These are phyloP conservation scores for Beroe forskalii DNA, from an alignment of 37 sponge, comb jelly and placozoan species.

Conservation along the genomic window DNA sequence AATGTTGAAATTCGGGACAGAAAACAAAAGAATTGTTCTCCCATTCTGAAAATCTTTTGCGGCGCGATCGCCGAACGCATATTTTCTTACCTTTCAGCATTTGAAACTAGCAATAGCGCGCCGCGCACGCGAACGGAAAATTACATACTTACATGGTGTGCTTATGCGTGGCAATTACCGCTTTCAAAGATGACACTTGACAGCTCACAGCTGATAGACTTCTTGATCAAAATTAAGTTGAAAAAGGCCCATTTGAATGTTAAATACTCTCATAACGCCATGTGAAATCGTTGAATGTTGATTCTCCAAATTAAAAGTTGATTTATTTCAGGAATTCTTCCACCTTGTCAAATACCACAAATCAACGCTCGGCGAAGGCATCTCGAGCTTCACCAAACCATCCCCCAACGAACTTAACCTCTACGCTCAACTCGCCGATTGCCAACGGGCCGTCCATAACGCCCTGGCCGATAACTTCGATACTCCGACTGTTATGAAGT, in stretches of 20 bases:
- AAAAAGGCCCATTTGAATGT: no score
- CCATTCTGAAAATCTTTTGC: no score
- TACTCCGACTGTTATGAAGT: conserved; percentile 76
- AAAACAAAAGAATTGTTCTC: no score
- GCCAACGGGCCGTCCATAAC: conserved; percentile 17
- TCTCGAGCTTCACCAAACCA: conserved; percentile 35
- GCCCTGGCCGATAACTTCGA: conserved; percentile 74
- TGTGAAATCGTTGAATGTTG: no score
- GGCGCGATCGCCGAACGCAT: not conserved
- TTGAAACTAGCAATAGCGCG: not conserved
- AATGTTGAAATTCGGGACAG: no score
- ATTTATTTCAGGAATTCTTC: conserved; percentile 55
- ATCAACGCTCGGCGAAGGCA: conserved; percentile 32
- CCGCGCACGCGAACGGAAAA: no score
- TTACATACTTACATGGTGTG: no score
- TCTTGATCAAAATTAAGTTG: no score
- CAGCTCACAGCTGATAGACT: no score
- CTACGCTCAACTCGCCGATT: not conserved
- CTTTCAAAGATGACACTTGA: no score
- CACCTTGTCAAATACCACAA: conserved; percentile 54
- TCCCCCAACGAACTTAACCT: conserved; percentile 11
- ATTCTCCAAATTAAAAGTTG: no score
- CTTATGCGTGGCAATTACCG: not conserved
- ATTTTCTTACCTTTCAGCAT: not conserved
- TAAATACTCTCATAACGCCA: no score